A percentile compares a stretch with the other conserved stretches of the same genome.
phyloP scores from a whole-genome alignment of 2,113 vertebrate species.

The Thalassoma bifasciatum region DNA sequence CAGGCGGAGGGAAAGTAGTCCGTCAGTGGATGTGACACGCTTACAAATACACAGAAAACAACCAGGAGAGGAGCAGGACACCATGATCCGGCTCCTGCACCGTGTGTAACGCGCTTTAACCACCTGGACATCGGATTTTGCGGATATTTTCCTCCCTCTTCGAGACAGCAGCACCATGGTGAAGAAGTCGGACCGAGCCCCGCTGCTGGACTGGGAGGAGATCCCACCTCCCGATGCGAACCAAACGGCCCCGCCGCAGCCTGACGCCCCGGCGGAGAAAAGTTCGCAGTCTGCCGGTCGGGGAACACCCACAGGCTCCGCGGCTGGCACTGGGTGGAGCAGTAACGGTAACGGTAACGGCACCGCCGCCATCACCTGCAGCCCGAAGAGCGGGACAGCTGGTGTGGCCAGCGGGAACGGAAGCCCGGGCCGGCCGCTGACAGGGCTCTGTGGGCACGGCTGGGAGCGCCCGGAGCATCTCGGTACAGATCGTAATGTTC shows the following conservation, averaged over 20 bases:
- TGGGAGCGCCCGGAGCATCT: slow-evolving; percentile 58
- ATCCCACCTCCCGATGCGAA: slow-evolving; percentile 83
- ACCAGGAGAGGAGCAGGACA: slow-evolving; percentile 34
- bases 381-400: slow-evolving; percentile 63
- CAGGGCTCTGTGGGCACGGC: slow-evolving; percentile 40
- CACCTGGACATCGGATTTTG: slow-evolving; percentile 1
- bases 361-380: slow-evolving; percentile 31
- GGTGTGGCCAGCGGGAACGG: slow-evolving; percentile 62
- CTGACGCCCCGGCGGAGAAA: slow-evolving; percentile 55
- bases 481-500: slow-evolving; percentile 48
- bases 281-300: slow-evolving; percentile 61
- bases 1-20: slow-evolving; percentile 49
- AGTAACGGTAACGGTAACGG: background rate
- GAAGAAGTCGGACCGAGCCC: slow-evolving; percentile 91
- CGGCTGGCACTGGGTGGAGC: slow-evolving; percentile 68
- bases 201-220: slow-evolving; percentile 94
- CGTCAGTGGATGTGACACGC: slow-evolving; percentile 75
- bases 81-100: slow-evolving; percentile 53
- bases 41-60: slow-evolving; percentile 74
- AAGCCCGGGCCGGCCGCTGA: slow-evolving; percentile 39
- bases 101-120: slow-evolving; percentile 21
- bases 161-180: slow-evolving; percentile 82
- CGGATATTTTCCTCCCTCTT: background rate
- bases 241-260: slow-evolving; percentile 59
- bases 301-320: slow-evolving; percentile 33